These are phyloP conservation scores for Diplodus sargus DNA, from an alignment of 2,797 vertebrate genomes.

Conservation along the genomic window DNA sequence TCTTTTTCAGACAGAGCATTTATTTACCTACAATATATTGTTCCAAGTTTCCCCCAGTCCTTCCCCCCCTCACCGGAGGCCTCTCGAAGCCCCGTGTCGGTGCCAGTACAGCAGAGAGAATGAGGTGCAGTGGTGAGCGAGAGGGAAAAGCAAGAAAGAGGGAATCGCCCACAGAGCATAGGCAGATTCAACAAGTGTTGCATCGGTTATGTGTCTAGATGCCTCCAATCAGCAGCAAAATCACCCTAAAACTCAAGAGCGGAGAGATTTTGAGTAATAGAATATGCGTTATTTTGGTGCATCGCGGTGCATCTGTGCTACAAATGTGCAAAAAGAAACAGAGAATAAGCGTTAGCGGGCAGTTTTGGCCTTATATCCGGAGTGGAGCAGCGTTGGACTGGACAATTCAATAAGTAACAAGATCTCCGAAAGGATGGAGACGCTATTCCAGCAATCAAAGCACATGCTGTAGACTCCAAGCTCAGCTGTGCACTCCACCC, in stretches of 20 bases:
- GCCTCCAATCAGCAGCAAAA: constrained; percentile 18
- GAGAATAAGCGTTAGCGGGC: constrained; percentile 21
- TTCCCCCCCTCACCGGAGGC: constrained; percentile 79
- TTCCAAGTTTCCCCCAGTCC: constrained; percentile 80
- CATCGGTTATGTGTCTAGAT: constrained; percentile 30
- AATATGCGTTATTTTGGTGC: constrained; percentile 8
- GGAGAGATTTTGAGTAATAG: background rate
- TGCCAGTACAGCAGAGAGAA: constrained; percentile 79
- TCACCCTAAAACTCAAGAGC: constrained; percentile 11
- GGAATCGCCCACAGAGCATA: constrained; percentile 43
- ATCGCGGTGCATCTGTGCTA: background rate
- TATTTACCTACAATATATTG: constrained; percentile 85
- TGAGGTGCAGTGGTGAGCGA: constrained; percentile 72
- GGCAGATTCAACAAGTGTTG: constrained; percentile 53
- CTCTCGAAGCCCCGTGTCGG: constrained; percentile 73
- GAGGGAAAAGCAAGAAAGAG: constrained; percentile 64
- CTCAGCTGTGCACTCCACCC: constrained; percentile 81
- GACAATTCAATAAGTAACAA: constrained; percentile 51
- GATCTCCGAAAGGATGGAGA: constrained; percentile 55
- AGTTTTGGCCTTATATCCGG: constrained; percentile 23
- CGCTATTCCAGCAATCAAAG: constrained; percentile 71
- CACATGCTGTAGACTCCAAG: constrained; percentile 70
- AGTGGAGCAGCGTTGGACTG: constrained; percentile 23
- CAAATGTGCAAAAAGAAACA: constrained; percentile 31
- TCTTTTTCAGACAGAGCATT: constrained; percentile 84